Percentiles rank a stretch among this genome's conserved stretches.
These are phyloP conservation scores for Lycophotia porphyrea DNA, from an alignment of 2,888 invertebrate species.

Conservation along the genomic window DNA sequence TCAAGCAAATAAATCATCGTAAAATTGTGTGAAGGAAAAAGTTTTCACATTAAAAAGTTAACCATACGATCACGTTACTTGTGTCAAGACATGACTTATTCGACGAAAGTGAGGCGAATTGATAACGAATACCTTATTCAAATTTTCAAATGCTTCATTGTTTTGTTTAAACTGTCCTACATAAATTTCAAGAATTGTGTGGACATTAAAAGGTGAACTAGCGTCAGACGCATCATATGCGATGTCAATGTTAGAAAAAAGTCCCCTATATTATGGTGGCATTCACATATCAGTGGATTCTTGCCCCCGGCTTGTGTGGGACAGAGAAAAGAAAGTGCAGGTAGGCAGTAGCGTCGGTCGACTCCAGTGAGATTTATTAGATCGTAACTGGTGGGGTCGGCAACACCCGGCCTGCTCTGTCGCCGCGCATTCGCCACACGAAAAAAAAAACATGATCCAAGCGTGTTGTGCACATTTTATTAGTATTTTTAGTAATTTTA, in stretches of 20 bases:
- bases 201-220: conserved; percentile 44
- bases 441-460: conserved; percentile 68
- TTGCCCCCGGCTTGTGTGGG: conserved; percentile 79
- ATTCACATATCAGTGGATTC: conserved; percentile 76
- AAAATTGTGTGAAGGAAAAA: conserved; percentile 44
- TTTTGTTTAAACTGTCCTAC: conserved; percentile 59
- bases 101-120: conserved; percentile 60
- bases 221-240: conserved; percentile 53
- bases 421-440: conserved; percentile 74
- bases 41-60: conserved; percentile 61
- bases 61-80: conserved; percentile 55
- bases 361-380: conserved; percentile 87
- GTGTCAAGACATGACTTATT: conserved; percentile 54
- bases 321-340: conserved; percentile 89
- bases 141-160: conserved; percentile 62
- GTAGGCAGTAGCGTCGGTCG: conserved; percentile 81
- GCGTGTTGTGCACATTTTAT: conserved; percentile 46
- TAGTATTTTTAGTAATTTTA: conserved; percentile 35
- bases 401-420: conserved; percentile 76
- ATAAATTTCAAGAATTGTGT: conserved; percentile 56
- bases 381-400: conserved; percentile 88
- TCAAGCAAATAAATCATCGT: conserved; percentile 46
- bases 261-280: conserved; percentile 74
- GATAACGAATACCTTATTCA: conserved; percentile 58
- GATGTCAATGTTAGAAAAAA: conserved; percentile 76